Evolutionary conservation across 2,888 invertebrate genomes (phyloP).

Genomic region (Zhuqinia jingwanae): DNA sequence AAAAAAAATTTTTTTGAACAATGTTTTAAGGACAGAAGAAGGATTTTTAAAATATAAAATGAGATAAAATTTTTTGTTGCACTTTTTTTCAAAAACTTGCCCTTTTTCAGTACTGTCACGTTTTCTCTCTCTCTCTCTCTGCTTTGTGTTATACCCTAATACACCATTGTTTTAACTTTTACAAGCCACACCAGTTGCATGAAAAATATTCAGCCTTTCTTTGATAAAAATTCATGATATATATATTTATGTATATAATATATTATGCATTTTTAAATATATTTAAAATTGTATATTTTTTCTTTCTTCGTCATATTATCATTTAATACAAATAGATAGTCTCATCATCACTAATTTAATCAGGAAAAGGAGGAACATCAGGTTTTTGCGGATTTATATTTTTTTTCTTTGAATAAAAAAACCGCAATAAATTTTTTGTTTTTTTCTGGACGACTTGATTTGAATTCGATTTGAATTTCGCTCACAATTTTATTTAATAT

Average conservation of each 20-base stretch:
- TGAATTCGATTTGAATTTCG: conserved; percentile 53
- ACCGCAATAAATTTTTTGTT: neutral
- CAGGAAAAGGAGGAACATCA: conserved; percentile 49
- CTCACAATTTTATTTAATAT: conserved; percentile 28
- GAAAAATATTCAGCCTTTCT: conserved; percentile 68
- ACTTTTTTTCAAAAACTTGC: conserved; percentile 13
- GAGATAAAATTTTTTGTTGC: conserved; percentile 39
- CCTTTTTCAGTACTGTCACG: conserved; percentile 5
- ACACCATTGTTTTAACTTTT: conserved; percentile 15
- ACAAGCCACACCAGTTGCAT: conserved; percentile 62
- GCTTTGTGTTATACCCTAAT: conserved; percentile 29
- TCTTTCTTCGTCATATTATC: conserved; percentile 2
- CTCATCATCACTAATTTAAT: conserved; percentile 36
- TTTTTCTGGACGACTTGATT: conserved; percentile 62
- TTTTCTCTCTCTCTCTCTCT: neutral
- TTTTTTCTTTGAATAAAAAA: conserved; percentile 23
- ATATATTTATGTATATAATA: neutral
- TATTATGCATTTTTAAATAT: no score
- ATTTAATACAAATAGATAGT: conserved; percentile 20
- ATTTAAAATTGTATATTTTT: neutral
- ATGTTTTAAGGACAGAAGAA: conserved; percentile 31
- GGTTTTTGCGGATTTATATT: conserved; percentile 22
- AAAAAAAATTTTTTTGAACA: neutral
- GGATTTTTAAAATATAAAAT: conserved; percentile 29
- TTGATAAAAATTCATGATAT: conserved; percentile 29